A percentile compares a stretch with the other conserved stretches of the same genome.
phyloP scores from a whole-genome alignment of 2,888 invertebrate genomes.

The Gibbula magus region DNA sequence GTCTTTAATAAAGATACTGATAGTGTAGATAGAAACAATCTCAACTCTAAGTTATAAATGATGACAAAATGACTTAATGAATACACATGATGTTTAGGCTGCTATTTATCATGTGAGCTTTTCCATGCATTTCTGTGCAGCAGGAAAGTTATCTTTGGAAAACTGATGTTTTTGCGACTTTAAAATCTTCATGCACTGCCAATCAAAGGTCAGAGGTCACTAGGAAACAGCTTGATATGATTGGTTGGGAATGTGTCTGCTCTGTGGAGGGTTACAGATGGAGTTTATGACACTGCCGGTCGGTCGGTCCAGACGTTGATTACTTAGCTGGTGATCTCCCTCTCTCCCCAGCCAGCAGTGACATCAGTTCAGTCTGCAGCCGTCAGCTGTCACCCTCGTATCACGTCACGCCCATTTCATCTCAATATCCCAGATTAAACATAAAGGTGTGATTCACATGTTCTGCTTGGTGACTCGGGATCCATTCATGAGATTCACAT shows the following conservation, averaged over 20 bases:
- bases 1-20: no score
- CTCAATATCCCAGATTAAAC: no score
- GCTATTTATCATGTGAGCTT: no score
- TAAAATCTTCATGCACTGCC: background rate
- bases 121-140: background rate
- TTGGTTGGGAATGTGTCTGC: background rate
- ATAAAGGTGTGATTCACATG: no score
- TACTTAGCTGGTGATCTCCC: background rate
- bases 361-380: background rate
- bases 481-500: no score
- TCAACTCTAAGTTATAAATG: no score
- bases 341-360: background rate
- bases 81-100: no score
- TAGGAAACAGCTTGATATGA: background rate
- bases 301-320: background rate
- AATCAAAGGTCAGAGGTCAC: background rate
- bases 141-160: background rate
- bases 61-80: no score
- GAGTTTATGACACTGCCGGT: background rate
- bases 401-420: no score
- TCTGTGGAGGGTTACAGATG: background rate
- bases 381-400: no score
- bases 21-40: no score
- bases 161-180: background rate
- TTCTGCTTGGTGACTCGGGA: no score